A percentile compares a stretch with the other conserved stretches of the same genome.
phyloP scores from a whole-genome alignment of 2,113 vertebrate genomes.

The Phrynosoma platyrhinos region DNA sequence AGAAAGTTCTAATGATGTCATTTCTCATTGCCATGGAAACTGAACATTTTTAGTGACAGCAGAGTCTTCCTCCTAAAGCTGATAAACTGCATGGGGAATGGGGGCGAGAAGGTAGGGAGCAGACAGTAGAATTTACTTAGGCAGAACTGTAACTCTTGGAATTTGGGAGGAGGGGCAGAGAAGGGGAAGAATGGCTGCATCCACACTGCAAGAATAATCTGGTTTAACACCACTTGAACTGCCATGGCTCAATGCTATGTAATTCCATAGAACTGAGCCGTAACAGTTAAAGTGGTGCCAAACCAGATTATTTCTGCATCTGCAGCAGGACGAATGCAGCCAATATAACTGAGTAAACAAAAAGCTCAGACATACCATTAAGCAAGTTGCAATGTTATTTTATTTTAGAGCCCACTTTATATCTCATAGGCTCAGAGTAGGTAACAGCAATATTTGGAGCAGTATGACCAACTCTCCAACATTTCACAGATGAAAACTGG shows the following conservation, averaged over 20 bases:
- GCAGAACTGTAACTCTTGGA: conserved; percentile 55
- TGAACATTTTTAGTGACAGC: conserved; percentile 70
- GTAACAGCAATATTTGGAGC: background rate
- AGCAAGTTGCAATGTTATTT: conserved; percentile 36
- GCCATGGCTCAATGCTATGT: no score
- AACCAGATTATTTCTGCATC: no score
- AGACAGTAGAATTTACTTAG: conserved; percentile 59
- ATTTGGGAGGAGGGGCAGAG: conserved; percentile 40
- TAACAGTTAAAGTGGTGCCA: no score
- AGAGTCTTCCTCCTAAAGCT: conserved; percentile 70
- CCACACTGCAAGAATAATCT: no score
- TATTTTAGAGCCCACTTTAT: background rate
- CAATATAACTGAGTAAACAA: conserved; percentile 10
- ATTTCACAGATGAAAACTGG: no score
- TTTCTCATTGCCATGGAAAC: conserved; percentile 68
- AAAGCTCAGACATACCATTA: conserved; percentile 40
- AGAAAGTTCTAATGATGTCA: conserved; percentile 73
- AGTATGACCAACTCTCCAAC: background rate
- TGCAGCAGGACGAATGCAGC: no score
- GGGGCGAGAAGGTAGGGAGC: conserved; percentile 61
- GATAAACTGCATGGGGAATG: conserved; percentile 63
- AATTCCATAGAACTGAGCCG: no score
- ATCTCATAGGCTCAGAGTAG: background rate
- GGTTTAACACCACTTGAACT: no score
- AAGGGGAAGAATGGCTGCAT: background rate